Conservation (phyloP, 2,797 vertebrate genomes). For the Takifugu ocellatus region DNA sequence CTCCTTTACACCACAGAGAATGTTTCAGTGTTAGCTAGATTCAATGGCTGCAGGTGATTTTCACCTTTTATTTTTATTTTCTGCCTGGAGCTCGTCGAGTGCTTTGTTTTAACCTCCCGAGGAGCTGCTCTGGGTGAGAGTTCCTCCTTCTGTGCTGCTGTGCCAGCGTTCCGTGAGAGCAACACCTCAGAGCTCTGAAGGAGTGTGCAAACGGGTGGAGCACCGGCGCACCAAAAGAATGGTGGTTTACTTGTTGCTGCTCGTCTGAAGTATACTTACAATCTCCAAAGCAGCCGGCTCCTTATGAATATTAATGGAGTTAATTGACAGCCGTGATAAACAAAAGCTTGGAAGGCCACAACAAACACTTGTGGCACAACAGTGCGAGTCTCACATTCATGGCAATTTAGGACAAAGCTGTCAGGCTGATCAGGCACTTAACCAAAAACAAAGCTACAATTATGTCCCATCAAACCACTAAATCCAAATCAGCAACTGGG, state of each 20-base stretch:
- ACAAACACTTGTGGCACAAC: constrained; percentile 60
- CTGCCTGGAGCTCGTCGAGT: constrained; percentile 13
- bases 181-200: constrained; percentile 58
- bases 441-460: constrained; percentile 26
- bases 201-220: constrained; percentile 56
- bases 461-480: background rate
- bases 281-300: constrained; percentile 38
- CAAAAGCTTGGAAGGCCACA: constrained; percentile 55
- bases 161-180: constrained; percentile 40
- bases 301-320: constrained; percentile 74
- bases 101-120: constrained; percentile 39
- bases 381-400: constrained; percentile 40
- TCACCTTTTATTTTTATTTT: constrained; percentile 19
- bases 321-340: constrained; percentile 67
- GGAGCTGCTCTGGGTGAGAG: constrained; percentile 43
- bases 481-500: background rate
- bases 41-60: background rate
- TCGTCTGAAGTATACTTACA: constrained; percentile 58
- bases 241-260: constrained; percentile 52
- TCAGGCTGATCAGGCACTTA: constrained; percentile 36
- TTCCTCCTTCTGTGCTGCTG: constrained; percentile 36
- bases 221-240: constrained; percentile 36
- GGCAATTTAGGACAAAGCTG: constrained; percentile 44
- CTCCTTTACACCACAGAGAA: constrained; percentile 9
- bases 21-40: background rate